Evolutionary conservation across 2,113 vertebrate species (phyloP).

Genomic region (Apteryx owenii): DNA sequence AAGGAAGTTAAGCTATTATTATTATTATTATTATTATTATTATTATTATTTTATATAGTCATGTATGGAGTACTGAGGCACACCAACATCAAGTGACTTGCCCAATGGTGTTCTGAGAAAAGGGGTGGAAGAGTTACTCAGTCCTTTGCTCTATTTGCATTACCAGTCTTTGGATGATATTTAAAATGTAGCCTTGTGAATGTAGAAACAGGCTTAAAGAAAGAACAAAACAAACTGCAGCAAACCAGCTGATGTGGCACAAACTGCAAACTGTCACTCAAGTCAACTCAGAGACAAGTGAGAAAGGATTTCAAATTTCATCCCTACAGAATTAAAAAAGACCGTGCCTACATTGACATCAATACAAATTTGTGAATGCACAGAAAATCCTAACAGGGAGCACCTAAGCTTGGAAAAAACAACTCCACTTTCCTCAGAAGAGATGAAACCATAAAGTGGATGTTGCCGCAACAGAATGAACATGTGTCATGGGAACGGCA

Average conservation of each 20-base stretch:
- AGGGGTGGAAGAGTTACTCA: background rate
- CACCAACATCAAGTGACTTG: background rate
- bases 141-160: background rate
- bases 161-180: background rate
- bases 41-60: background rate
- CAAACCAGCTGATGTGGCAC: background rate
- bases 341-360: background rate
- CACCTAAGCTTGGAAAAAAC: background rate
- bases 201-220: background rate
- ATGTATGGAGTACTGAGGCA: background rate
- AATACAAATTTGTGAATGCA: background rate
- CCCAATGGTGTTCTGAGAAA: background rate
- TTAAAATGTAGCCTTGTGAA: background rate
- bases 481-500: conserved; percentile 46
- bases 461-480: conserved; percentile 50
- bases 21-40: background rate
- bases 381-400: background rate
- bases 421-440: background rate
- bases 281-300: background rate
- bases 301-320: background rate
- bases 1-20: background rate
- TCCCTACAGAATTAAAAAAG: background rate
- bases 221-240: background rate
- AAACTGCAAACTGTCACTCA: background rate
- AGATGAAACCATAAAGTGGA: background rate